Base-by-base conservation (phyloP, 2,888 invertebrate species). In the Eupithecia inturbata region DNA sequence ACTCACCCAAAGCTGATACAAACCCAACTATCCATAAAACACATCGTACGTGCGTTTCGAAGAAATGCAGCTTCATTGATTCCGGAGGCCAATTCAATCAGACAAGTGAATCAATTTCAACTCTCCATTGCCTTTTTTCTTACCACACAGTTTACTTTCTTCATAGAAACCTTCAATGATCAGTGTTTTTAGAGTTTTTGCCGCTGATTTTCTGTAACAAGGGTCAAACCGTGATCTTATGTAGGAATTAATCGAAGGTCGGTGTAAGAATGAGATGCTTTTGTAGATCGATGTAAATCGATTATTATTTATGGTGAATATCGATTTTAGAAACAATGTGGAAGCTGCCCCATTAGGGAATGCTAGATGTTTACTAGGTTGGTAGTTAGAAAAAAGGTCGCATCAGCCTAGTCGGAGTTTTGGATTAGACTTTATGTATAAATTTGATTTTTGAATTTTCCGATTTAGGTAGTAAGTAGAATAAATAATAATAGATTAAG, bases 151-250 rank as follows among this genome's bases (percentile, higher is more conserved):
- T 36, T 33, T 4, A 3, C 6, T 5, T 63, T 70, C 60, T 57
- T 28, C 31, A 39, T 33, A 45, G 6, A 68, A 74, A 26, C 33
- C 14, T 53, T 63, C 71, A 67, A 71, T 73, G 60, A 67, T 62
- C 39, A 41, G 36, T 33, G n/a, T 57, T 45, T 41, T 70, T 28
- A 39, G 16, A 26, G 26, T 66, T 73, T 76, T 73, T 66, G 39
- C 33, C 28, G n/a, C 36, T 22, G 28, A 26, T 57, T 62, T 70
- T 70, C 49, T 41, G 64, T 66, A 66, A 66, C 66, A 45, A 81
- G 82, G 87, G 87, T 87, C 87, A 87, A 76, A 81, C 75, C 85
- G 92, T 92, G 91, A 88, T 85, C 87, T 84, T 84, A 90, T 90
- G 75, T 22, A 64, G 72, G 82, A 89, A 86, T 89, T 91, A 91